Evolutionary conservation across 1,140 invertebrate genomes (phyloP), one percentile per base, ranked within the genome.

Genomic region (Octopus bimaculoides): DNA sequence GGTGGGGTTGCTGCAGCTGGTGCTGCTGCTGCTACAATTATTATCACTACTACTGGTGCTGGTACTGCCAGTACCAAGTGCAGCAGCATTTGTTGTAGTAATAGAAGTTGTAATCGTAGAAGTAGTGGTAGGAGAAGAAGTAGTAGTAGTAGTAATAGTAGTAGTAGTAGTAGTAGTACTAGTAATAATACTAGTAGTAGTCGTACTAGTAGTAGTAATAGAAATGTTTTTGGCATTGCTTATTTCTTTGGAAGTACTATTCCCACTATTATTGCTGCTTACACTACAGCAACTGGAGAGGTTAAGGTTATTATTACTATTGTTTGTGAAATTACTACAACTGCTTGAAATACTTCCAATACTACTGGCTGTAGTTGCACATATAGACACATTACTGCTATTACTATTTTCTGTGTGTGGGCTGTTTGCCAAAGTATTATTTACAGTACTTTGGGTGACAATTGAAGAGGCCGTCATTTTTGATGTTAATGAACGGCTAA

Each of bases 21-120:
- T 41, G 77, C 53, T 17, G 78, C 77, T 55, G 81, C 69, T 75
- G 83, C 78, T 14, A 82, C 56, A 52, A 81, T 81, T 85, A 89
- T 92, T 82, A 66, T 71, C 10, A 54, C 61, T 53, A 66, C 75
- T n/a, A 54, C 61, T 53, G 76, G 78, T 4, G 71, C 26, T 1
- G 75, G 54, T 61, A 66, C 69, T 75, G 78, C 78, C 26, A 77
- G 76, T 69, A 77, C 80, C 14, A 41, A 41, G 26, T 1, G 26
- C 26, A 6, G 66, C 14, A 71, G 9, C 26, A 14, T 17, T 71
- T 9, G 66, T 71, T 1, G 9, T 71, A 20, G 9, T 10, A 20
- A 14, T 71, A 20, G 6, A 6, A 10, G 66, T 71, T 6, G 17
- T 71, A 14, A n/a, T 71, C 17, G 56, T 61, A 17, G 56, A 12